Percentiles rank a stretch among this genome's conserved stretches.
phyloP scores from a whole-genome alignment of 1,140 invertebrate species.

The Apis cerana region DNA sequence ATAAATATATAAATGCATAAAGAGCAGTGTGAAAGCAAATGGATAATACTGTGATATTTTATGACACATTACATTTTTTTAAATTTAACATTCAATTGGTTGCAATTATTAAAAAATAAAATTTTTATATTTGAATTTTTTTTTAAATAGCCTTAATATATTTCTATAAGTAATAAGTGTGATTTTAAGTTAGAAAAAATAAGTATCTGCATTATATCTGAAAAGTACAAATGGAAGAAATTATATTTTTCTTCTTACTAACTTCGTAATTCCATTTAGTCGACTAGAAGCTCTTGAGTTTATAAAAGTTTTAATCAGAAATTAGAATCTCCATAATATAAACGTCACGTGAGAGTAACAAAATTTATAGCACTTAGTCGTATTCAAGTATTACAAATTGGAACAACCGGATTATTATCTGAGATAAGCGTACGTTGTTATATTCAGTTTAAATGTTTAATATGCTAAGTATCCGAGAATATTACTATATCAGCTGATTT shows the following conservation, averaged over 20 bases:
- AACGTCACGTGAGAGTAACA: conserved; percentile 32
- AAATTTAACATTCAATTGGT: neutral
- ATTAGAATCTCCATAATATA: conserved; percentile 36
- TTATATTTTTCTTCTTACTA: neutral
- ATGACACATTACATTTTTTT: conserved; percentile 1
- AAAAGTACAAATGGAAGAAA: conserved; percentile 11
- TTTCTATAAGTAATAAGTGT: neutral
- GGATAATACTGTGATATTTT: conserved; percentile 27
- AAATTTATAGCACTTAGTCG: conserved; percentile 39
- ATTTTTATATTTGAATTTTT: neutral
- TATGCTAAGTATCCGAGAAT: conserved; percentile 68
- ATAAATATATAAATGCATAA: conserved; percentile 33
- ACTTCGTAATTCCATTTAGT: conserved; percentile 23
- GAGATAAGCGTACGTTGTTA: conserved; percentile 36
- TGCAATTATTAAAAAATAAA: neutral
- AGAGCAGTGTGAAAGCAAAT: conserved; percentile 28
- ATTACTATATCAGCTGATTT: conserved; percentile 56
- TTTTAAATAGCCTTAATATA: neutral
- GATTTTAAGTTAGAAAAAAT: conserved; percentile 2
- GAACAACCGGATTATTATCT: conserved; percentile 28
- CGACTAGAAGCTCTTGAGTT: conserved; percentile 21
- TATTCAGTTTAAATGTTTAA: conserved; percentile 8
- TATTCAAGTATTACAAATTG: conserved; percentile 38
- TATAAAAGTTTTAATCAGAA: conserved; percentile 34
- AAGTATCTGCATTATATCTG: conserved; percentile 2